phyloP scores from a whole-genome alignment of 2,888 invertebrate species.

The Platycheirus albimanus region DNA sequence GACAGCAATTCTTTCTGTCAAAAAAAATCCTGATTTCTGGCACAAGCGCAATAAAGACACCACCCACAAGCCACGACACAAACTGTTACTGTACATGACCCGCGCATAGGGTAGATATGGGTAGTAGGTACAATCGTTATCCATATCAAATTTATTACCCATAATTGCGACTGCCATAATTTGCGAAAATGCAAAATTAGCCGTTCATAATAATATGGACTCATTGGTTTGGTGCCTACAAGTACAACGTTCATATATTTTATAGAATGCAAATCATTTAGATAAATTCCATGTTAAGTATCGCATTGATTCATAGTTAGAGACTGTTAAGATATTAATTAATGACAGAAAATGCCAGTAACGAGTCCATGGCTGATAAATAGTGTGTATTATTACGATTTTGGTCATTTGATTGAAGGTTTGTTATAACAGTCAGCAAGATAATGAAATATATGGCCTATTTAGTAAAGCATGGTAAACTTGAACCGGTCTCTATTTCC shows the following conservation, averaged over 20 bases:
- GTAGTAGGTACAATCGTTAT: conserved; percentile 5
- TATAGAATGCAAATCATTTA: conserved; percentile 62
- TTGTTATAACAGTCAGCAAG: conserved; percentile 32
- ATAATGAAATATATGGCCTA: conserved; percentile 33
- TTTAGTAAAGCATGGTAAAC: conserved; percentile 7
- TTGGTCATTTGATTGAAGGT: conserved; percentile 65
- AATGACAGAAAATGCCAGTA: conserved; percentile 59
- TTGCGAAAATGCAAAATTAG: conserved; percentile 5
- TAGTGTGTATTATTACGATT: conserved; percentile 63
- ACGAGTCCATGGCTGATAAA: conserved; percentile 70
- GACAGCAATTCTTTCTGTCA: conserved; percentile 50
- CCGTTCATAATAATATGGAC: background rate
- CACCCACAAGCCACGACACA: background rate
- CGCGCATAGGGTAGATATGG: conserved; percentile 20
- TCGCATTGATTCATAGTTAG: conserved; percentile 67
- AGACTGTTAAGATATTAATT: conserved; percentile 70
- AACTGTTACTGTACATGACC: background rate
- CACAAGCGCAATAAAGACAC: conserved; percentile 51
- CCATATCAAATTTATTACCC: conserved; percentile 51
- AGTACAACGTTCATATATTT: no score
- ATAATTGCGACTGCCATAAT: conserved; percentile 54
- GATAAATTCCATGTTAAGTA: conserved; percentile 70
- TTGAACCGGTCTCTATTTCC: conserved; percentile 37
- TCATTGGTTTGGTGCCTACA: no score
- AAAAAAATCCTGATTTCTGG: conserved; percentile 35